These are phyloP conservation scores for Pristiophorus japonicus DNA, from an alignment of 2,113 vertebrate genomes.

Conservation along the genomic window DNA sequence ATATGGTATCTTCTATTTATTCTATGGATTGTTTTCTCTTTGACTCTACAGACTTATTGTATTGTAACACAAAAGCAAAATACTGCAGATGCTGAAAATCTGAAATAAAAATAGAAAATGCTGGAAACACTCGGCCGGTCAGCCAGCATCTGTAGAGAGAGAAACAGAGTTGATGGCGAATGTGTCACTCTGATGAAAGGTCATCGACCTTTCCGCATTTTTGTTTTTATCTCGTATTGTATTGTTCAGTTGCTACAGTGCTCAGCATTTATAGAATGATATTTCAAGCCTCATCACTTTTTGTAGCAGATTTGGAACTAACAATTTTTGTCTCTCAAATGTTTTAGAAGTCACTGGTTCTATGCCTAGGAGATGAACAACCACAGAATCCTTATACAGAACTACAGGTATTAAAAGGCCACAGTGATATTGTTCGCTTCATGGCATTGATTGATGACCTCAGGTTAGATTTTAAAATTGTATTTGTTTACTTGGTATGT, in stretches of 20 bases:
- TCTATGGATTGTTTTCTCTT: not conserved
- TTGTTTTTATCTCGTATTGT: not conserved
- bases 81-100: no score
- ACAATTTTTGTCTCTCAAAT: constrained; percentile 34
- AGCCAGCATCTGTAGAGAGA: no score
- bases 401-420: constrained; percentile 85
- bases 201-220: no score
- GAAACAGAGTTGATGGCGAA: no score
- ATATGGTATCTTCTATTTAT: not conserved
- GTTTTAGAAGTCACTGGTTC: constrained; percentile 73
- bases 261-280: not conserved
- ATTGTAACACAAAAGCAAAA: not conserved
- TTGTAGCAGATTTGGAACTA: constrained; percentile 37
- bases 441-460: constrained; percentile 86
- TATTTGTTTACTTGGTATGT: not conserved
- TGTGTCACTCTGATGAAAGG: no score
- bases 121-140: no score
- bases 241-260: not conserved
- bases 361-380: constrained; percentile 90
- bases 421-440: constrained; percentile 93
- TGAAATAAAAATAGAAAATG: no score
- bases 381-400: constrained; percentile 89
- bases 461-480: constrained; percentile 68
- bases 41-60: not conserved
- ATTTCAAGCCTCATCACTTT: not conserved